Evolutionary conservation across 1,140 invertebrate genomes (phyloP), one percentile per base, ranked within the genome.

Genomic region (Bombus breviceps): DNA sequence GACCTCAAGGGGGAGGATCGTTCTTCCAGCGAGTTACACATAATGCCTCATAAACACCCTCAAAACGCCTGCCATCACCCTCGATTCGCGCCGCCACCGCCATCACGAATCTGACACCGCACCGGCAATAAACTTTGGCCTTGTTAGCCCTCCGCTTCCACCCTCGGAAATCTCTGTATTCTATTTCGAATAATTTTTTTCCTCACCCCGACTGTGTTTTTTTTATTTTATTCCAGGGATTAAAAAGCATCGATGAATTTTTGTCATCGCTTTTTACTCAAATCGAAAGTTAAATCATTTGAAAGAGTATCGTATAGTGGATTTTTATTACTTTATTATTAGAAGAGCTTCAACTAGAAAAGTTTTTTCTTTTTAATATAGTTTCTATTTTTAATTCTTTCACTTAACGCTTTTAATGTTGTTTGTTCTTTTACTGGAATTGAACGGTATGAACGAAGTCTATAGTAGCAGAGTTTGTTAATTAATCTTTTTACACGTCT

Each of bases 21-120:
- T 95, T 95, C 93, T 95, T 95, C 93, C 94, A 92, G 90, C 91
- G 92, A 93, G 94, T 95, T 95, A 94, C 94, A 95, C 94, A 94
- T 95, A 95, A 95, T 95, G 94, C 93, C 94, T 95, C 94, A 95
- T 95, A 95, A 95, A 95, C 93, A 94, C 94, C 94, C 93, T 92
- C 92, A 94, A 94, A 94, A 94, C 93, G 93, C 92, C 92, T 93
- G 91, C 91, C 91, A 92, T 93, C 92, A 91, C 89, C 92, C 93
- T 92, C 92, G 86, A 91, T 91, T 93, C 91, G 88, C 90, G 90
- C 90, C 91, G 89, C 89, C 89, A 86, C 92, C 87, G 88, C 89
- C 90, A 89, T 93, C 88, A 79, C 76, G 82, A 75, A 86, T 91
- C 87, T 90, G 92, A 92, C 93, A 93, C 91, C 89, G 89, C 92